These are phyloP conservation scores for Lutjanus argentimaculatus DNA, from an alignment of 2,797 vertebrate genomes.

Conservation along the genomic window DNA sequence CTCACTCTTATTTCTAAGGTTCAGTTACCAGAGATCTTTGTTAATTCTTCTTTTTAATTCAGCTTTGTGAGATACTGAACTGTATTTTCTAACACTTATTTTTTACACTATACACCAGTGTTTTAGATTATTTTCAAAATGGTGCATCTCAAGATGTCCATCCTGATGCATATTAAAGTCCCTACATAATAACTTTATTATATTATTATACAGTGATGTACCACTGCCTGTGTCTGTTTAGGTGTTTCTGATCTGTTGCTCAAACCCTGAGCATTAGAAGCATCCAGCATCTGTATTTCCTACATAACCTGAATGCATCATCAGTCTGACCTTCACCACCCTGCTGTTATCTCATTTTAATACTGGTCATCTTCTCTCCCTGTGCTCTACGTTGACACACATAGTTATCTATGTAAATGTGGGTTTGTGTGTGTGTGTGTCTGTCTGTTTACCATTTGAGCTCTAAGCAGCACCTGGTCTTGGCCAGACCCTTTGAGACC, in stretches of 20 bases:
- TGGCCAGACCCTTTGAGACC: slow-evolving; percentile 92
- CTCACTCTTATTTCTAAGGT: too few relatives aligned
- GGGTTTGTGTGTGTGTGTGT: slow-evolving; percentile 28
- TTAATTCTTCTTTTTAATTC: too few relatives aligned
- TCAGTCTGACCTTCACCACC: neutral
- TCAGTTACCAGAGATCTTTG: too few relatives aligned
- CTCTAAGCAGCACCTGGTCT: slow-evolving; percentile 96
- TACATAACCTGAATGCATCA: neutral
- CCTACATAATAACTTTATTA: neutral
- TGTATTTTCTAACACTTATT: too few relatives aligned
- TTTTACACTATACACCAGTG: too few relatives aligned
- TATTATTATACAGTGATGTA: neutral
- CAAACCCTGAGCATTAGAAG: neutral
- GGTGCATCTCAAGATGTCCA: too few relatives aligned
- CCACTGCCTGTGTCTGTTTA: neutral
- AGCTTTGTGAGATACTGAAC: too few relatives aligned
- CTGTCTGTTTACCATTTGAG: slow-evolving; percentile 93
- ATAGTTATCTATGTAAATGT: slow-evolving; percentile 17
- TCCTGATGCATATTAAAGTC: too few relatives aligned
- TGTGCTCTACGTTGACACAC: too few relatives aligned
- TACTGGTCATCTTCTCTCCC: slow-evolving; percentile 6
- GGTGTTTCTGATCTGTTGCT: neutral
- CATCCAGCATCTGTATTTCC: neutral
- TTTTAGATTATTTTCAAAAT: too few relatives aligned
- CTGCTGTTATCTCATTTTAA: slow-evolving; percentile 21